phyloP scores from a whole-genome alignment of 2,888 invertebrate species.

The Gasteruption jaculator region DNA sequence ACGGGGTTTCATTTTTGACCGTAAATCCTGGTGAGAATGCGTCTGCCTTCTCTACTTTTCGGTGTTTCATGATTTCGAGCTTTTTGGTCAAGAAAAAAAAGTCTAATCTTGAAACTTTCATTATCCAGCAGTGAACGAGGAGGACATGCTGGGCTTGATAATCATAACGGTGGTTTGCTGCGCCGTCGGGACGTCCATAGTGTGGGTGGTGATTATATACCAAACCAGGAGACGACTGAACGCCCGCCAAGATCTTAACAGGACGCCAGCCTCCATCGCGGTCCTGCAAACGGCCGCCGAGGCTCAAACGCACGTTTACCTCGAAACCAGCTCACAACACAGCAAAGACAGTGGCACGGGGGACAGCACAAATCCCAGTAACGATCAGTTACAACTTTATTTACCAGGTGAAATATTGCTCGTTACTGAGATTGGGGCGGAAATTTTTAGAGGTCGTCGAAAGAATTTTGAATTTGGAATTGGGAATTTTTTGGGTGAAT shows the following conservation, averaged over 20 bases:
- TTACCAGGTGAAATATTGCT: constrained; percentile 37
- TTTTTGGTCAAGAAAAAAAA: not conserved
- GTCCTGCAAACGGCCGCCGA: constrained; percentile 30
- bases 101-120: constrained; percentile 5
- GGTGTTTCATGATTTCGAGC: not conserved
- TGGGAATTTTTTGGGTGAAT: too few species aligned
- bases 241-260: constrained; percentile 31
- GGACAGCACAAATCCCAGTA: constrained; percentile 72
- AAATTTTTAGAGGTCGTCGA: not conserved
- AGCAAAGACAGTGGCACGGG: constrained; percentile 80
- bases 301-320: constrained; percentile 48
- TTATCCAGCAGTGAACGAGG: constrained; percentile 55
- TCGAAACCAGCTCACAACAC: constrained; percentile 71
- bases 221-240: constrained; percentile 70
- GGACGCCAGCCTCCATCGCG: constrained; percentile 46
- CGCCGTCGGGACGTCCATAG: constrained; percentile 83
- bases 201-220: constrained; percentile 90
- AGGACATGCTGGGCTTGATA: constrained; percentile 81
- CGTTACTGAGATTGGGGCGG: not conserved
- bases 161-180: constrained; percentile 88
- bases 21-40: constrained; percentile 60
- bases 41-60: not conserved
- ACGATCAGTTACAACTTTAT: constrained; percentile 56
- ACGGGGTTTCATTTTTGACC: constrained; percentile 67
- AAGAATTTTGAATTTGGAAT: constrained; percentile 3